Evolutionary conservation across 2,797 vertebrate genomes (phyloP).

Genomic region (Ceyx erithaca): DNA sequence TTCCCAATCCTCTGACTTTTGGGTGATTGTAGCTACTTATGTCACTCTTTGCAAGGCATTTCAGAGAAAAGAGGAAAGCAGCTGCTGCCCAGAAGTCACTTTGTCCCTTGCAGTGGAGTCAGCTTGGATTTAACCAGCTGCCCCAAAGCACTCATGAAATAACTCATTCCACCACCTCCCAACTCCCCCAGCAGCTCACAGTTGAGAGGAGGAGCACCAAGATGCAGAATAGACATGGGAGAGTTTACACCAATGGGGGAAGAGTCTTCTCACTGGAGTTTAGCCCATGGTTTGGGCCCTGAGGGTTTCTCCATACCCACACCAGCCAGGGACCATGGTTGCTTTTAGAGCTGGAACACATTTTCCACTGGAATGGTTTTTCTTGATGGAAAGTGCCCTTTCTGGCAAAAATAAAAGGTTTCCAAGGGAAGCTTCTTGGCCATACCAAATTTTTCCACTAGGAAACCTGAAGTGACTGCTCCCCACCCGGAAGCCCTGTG

Average conservation of each 20-base stretch:
- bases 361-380: constrained; percentile 23
- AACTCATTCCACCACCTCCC: neutral
- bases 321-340: neutral
- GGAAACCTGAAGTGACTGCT: constrained; percentile 9
- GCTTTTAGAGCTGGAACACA: neutral
- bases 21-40: neutral
- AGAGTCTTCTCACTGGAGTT: neutral
- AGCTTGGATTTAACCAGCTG: neutral
- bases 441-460: constrained; percentile 9
- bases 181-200: neutral
- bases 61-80: neutral
- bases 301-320: neutral
- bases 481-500: neutral
- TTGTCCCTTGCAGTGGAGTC: neutral
- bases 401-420: constrained; percentile 15
- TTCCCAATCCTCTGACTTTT: neutral
- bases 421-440: constrained; percentile 7
- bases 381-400: neutral
- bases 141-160: neutral
- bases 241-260: neutral
- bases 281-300: neutral
- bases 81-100: neutral
- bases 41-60: neutral
- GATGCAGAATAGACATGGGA: neutral
- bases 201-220: neutral